Percentiles rank a stretch among this genome's conserved stretches.
These are phyloP conservation scores for Ginglymostoma cirratum DNA, from an alignment of 2,113 vertebrate genomes.

Conservation along the genomic window DNA sequence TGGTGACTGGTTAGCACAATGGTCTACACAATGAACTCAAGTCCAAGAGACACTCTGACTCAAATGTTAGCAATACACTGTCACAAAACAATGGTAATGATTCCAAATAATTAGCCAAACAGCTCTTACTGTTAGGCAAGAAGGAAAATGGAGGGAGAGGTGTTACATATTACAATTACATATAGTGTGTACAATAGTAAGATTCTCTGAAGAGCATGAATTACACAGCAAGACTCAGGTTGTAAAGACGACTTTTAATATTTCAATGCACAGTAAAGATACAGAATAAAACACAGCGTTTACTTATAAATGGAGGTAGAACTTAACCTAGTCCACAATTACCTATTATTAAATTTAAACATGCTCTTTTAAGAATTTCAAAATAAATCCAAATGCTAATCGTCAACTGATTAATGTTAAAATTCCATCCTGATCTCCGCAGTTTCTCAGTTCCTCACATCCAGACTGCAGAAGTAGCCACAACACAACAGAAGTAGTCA, in stretches of 20 bases:
- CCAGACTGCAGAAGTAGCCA: neutral
- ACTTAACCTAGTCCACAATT: neutral
- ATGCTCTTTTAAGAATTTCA: neutral
- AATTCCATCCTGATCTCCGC: neutral
- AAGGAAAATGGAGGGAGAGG: neutral
- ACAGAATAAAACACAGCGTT: neutral
- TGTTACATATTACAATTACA: neutral
- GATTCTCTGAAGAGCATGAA: neutral
- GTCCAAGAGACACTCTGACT: neutral
- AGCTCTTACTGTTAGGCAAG: neutral
- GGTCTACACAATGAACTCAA: neutral
- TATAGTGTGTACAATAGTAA: neutral
- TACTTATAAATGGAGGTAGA: constrained; percentile 24
- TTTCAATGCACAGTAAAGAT: constrained; percentile 11
- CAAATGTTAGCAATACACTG: neutral
- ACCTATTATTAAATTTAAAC: neutral
- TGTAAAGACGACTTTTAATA: neutral
- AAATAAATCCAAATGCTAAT: neutral
- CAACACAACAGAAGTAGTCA: too few species aligned
- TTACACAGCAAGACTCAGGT: neutral
- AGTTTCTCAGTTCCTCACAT: neutral
- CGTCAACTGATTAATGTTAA: neutral
- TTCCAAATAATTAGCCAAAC: neutral
- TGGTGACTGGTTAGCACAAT: neutral
- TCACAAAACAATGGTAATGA: neutral